Conservation (phyloP, 1,140 invertebrate genomes). For the Watersipora subatra region DNA sequence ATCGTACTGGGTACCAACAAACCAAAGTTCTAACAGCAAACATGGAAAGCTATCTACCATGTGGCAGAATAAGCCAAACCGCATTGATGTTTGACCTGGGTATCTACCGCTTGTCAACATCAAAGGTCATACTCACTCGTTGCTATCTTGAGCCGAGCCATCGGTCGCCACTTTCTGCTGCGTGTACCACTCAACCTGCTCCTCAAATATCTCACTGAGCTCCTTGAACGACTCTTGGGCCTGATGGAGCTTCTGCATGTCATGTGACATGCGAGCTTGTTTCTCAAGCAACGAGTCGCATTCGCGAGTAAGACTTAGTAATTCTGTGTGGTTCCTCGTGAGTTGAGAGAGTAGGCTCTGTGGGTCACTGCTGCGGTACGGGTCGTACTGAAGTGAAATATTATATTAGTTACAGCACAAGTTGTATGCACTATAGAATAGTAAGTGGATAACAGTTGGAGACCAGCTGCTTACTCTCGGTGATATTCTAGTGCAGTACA, state of each 20-base stretch:
- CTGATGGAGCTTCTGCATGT: conserved; percentile 65
- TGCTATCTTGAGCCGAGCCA: conserved; percentile 59
- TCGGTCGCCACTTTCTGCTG: conserved; percentile 65
- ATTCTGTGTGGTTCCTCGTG: background rate
- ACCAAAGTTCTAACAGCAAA: no score
- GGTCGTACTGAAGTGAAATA: background rate
- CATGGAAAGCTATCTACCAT: no score
- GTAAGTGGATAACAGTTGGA: background rate
- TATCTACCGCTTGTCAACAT: background rate
- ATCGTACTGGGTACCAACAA: no score
- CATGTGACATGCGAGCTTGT: conserved; percentile 54
- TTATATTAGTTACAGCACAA: background rate
- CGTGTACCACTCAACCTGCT: conserved; percentile 69
- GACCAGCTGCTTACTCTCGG: background rate
- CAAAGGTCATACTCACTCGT: conserved; percentile 28
- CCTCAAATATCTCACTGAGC: conserved; percentile 71
- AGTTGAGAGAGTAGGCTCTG: background rate
- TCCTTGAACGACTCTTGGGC: conserved; percentile 74
- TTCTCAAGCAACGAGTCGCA: conserved; percentile 62
- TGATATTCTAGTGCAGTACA: background rate
- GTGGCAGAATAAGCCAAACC: background rate
- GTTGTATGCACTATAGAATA: background rate
- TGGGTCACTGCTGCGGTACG: background rate
- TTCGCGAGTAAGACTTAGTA: conserved; percentile 42
- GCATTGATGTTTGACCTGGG: background rate